phyloP scores from a whole-genome alignment of 2,113 vertebrate species.

The Alligator mississippiensis region DNA sequence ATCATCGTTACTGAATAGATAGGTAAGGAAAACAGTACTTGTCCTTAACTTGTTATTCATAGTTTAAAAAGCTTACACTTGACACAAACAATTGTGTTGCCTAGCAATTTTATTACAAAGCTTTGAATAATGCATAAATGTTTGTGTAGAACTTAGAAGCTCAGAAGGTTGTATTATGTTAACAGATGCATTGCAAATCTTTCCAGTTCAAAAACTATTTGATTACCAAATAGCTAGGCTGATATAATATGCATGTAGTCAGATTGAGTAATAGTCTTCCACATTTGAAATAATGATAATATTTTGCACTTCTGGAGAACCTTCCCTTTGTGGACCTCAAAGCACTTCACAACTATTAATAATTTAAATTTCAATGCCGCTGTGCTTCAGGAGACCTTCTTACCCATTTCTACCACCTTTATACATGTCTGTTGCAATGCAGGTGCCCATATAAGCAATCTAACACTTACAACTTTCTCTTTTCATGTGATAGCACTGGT shows the following conservation, averaged over 20 bases:
- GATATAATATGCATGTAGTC: constrained; percentile 44
- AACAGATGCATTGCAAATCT: constrained; percentile 33
- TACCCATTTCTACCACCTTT: background rate
- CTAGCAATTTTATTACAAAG: constrained; percentile 55
- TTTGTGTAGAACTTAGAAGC: constrained; percentile 34
- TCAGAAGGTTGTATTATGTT: constrained; percentile 8
- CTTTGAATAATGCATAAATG: constrained; percentile 61
- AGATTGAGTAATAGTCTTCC: constrained; percentile 16
- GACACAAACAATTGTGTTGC: constrained; percentile 42
- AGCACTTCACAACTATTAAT: background rate
- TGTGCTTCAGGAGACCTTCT: background rate
- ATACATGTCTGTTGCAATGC: background rate
- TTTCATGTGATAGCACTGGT: background rate
- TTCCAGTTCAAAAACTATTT: constrained; percentile 49
- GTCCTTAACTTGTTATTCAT: background rate
- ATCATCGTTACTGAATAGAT: background rate
- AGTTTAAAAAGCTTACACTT: constrained; percentile 17
- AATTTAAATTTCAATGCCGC: background rate
- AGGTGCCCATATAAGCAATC: background rate
- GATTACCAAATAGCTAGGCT: constrained; percentile 43
- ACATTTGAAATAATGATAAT: constrained; percentile 21
- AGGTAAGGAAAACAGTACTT: background rate
- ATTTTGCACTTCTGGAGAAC: constrained; percentile 22
- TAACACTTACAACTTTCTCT: background rate
- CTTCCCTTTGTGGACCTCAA: background rate